Base-by-base conservation (phyloP, 2,113 vertebrate genomes). In the Excalfactoria chinensis region DNA sequence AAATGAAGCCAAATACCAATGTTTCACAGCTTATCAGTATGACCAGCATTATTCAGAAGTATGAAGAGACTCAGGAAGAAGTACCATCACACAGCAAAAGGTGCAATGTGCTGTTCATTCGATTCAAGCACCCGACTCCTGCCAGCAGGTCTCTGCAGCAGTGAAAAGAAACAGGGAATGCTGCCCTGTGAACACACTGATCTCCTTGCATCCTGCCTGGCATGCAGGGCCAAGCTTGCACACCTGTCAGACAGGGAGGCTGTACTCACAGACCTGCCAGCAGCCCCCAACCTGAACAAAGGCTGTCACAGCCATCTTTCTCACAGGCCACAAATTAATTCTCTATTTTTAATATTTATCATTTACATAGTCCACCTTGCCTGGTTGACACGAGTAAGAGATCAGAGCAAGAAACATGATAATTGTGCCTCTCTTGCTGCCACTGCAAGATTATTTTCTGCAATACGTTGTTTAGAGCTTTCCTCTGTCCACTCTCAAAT, bases 201-300 rank as follows among this genome's bases (percentile, higher is more conserved):
- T 46, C 6, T 17, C 14, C 18, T 2, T 1, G 34, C 9, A 1
- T 6, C 22, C 44, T 16, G 7, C 6, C 0, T 1, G 5, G 1
- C 22, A 23, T 22, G 6, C 46, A 22, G 20, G 53, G 32, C 48
- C 11, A 40, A 25, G 67, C 23, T 0, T 0, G 11, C 22, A 5
- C 4, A 0, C 5, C 16, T 37, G 34, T n/a, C 34, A 9, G 5
- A n/a, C 20, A 44, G 37, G 37, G 28, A 2, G n/a, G 10, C 60
- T 28, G 21, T 6, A 19, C 13, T 17, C 41, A 41, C 25, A 68
- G 62, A 64, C 41, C 64, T 75, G 7, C 35, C 0, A 2, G 58
- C 15, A 51, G 25, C 15, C 25, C 41, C 59, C 19, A 28, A 32
- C 32, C 46, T 15, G 55, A 35, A 18, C 22, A 56, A 51, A 69